Conservation (phyloP, 1,140 invertebrate species). For the Leucophenga varia region DNA sequence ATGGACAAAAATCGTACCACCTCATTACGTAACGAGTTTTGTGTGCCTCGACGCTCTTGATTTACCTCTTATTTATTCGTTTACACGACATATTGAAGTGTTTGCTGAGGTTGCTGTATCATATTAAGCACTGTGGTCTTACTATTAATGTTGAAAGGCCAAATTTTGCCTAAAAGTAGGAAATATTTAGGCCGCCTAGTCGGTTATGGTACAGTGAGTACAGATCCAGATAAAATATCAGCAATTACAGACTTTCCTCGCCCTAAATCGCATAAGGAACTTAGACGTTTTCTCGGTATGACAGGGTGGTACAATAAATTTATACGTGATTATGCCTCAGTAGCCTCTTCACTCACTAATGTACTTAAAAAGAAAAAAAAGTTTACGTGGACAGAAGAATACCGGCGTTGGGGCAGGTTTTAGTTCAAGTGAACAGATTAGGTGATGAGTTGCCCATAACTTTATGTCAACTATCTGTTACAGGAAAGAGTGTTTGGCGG, state of each 20-base stretch:
- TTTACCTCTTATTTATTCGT: too few relatives aligned
- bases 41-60: conserved; percentile 57
- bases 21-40: not conserved
- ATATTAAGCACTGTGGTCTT: conserved; percentile 48
- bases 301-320: conserved; percentile 10
- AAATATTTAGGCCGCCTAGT: conserved; percentile 13
- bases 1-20: conserved; percentile 8
- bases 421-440: conserved; percentile 34
- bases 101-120: too few relatives aligned
- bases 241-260: conserved; percentile 18
- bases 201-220: conserved; percentile 6
- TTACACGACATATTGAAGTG: too few relatives aligned
- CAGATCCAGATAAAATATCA: conserved; percentile 22
- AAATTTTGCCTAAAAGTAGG: conserved; percentile 44
- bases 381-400: conserved; percentile 27
- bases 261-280: conserved; percentile 18
- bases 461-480: conserved; percentile 47
- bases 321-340: conserved; percentile 4
- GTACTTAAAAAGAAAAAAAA: conserved; percentile 4
- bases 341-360: conserved; percentile 6
- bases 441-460: conserved; percentile 24
- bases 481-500: too few relatives aligned
- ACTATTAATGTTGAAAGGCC: conserved; percentile 57
- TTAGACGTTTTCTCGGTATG: conserved; percentile 16
- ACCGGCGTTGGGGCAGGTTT: conserved; percentile 42